phyloP scores from a whole-genome alignment of 2,797 vertebrate genomes.

The Coccyzus lansbergi region DNA sequence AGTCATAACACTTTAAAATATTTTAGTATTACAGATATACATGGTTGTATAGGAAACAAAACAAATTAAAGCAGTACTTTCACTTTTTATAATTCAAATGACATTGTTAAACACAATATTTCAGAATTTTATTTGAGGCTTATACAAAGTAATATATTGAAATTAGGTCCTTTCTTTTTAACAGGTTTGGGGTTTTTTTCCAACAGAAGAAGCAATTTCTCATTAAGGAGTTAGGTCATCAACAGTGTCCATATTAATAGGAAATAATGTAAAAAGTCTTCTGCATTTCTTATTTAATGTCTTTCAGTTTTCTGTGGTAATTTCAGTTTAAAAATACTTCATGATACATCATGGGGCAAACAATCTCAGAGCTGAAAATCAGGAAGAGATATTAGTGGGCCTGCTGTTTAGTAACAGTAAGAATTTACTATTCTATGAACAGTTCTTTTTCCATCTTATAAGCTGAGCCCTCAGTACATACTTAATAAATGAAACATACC shows the following conservation, averaged over 20 bases:
- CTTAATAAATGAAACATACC: slow-evolving; percentile 43
- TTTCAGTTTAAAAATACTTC: slow-evolving; percentile 22
- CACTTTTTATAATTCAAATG: not conserved
- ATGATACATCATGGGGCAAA: not conserved
- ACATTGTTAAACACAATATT: not conserved
- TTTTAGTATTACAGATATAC: not conserved
- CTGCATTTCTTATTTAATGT: not conserved
- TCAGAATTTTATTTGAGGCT: not conserved
- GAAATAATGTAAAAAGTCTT: not conserved
- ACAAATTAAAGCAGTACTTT: not conserved
- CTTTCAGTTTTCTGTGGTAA: not conserved
- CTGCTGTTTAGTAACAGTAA: slow-evolving; percentile 41
- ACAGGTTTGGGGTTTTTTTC: not conserved
- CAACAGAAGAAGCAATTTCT: not conserved
- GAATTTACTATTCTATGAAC: slow-evolving; percentile 20
- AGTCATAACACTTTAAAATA: not conserved
- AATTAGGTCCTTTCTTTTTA: not conserved
- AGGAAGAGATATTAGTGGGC: slow-evolving; percentile 41
- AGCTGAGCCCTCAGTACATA: slow-evolving; percentile 38
- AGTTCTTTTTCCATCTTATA: not conserved
- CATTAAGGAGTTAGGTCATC: not conserved
- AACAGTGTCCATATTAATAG: not conserved
- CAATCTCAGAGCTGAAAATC: not conserved
- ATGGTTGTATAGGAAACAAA: not conserved
- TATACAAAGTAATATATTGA: not conserved